These are phyloP conservation scores for Phrynosoma platyrhinos DNA, from an alignment of 2,113 vertebrate species.

Conservation along the genomic window DNA sequence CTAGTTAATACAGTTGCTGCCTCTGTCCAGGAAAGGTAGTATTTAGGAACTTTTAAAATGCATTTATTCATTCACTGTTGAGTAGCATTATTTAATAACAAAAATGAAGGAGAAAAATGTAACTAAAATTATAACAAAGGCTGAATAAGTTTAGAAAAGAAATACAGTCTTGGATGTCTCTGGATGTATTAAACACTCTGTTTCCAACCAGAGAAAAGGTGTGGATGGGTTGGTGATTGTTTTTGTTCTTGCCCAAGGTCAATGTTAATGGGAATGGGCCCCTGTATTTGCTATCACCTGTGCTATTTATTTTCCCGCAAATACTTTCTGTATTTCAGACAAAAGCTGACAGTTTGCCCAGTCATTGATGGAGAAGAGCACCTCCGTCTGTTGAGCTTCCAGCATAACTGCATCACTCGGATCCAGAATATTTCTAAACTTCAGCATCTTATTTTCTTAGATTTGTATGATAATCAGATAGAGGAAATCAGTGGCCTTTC, in stretches of 20 bases:
- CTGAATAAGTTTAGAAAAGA: not conserved
- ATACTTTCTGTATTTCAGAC: conserved; percentile 71
- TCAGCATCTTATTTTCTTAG: conserved; percentile 89
- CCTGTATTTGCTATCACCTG: not conserved
- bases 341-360: conserved; percentile 86
- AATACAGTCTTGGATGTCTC: too few relatives aligned
- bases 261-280: not conserved
- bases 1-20: too few relatives aligned
- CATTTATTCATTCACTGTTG: too few relatives aligned
- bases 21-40: too few relatives aligned
- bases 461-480: conserved; percentile 92
- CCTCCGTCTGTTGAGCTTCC: conserved; percentile 90
- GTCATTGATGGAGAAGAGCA: conserved; percentile 84
- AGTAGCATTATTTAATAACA: not conserved
- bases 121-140: not conserved
- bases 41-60: too few relatives aligned
- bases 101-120: not conserved
- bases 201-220: too few relatives aligned
- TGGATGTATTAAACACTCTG: too few relatives aligned
- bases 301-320: not conserved
- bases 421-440: conserved; percentile 90
- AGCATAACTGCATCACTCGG: conserved; percentile 90
- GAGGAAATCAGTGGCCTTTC: conserved; percentile 91
- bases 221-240: too few relatives aligned
- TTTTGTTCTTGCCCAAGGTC: too few relatives aligned